A percentile compares a stretch with the other conserved stretches of the same genome.
Conservation (phyloP, 2,113 vertebrate species). For the Todiramphus chloris region DNA sequence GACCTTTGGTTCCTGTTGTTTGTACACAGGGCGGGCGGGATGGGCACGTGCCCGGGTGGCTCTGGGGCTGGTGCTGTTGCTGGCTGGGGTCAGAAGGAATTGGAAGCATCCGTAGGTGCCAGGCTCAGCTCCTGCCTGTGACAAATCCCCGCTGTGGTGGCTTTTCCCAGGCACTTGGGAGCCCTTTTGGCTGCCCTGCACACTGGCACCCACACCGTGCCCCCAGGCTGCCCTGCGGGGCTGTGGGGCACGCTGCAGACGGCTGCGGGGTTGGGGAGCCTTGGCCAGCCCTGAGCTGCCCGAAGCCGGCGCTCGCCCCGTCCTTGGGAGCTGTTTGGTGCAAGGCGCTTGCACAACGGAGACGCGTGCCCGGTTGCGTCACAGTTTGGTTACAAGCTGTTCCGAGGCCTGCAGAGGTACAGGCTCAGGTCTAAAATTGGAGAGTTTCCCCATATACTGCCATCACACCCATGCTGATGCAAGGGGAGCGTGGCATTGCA, state of each 20-base stretch:
- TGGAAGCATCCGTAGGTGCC: rapidly evolving
- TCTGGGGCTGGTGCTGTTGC: rapidly evolving
- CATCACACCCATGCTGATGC: background rate
- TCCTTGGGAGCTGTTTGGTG: background rate
- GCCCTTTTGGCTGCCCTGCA: rapidly evolving
- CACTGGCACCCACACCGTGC: rapidly evolving
- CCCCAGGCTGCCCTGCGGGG: rapidly evolving
- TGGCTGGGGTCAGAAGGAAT: background rate
- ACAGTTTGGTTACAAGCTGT: background rate
- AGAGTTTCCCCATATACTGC: background rate
- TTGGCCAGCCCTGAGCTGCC: background rate
- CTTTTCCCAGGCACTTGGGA: rapidly evolving
- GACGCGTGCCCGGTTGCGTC: background rate
- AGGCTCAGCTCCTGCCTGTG: background rate
- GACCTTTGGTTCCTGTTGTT: background rate
- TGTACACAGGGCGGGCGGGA: rapidly evolving
- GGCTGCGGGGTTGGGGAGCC: background rate
- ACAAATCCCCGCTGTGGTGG: rapidly evolving
- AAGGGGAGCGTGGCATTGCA: background rate
- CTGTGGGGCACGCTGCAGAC: rapidly evolving
- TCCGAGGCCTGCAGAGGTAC: background rate
- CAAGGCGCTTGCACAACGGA: background rate
- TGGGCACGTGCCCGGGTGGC: rapidly evolving
- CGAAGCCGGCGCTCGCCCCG: rapidly evolving
- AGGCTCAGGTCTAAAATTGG: background rate